A percentile compares a stretch with the other conserved stretches of the same genome.
phyloP scores from a whole-genome alignment of 2,888 invertebrate species.

The Dryocosmus kuriphilus region DNA sequence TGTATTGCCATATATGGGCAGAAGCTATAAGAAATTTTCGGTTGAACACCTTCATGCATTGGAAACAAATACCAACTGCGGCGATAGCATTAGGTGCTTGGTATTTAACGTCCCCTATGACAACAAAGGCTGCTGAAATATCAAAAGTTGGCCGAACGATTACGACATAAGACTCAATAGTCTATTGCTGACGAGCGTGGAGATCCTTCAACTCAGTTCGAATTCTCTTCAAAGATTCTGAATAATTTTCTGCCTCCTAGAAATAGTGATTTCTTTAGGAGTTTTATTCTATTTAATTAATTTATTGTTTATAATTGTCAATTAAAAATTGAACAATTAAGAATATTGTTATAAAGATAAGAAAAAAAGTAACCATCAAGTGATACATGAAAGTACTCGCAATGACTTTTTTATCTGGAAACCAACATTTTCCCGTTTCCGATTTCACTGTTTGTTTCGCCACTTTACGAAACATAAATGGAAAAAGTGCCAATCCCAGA shows the following conservation, averaged over 20 bases:
- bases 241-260: background rate
- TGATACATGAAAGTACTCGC: constrained; percentile 39
- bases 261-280: background rate
- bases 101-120: constrained; percentile 43
- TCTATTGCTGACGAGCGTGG: constrained; percentile 40
- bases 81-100: constrained; percentile 22
- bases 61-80: constrained; percentile 50
- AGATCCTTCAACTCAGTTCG: constrained; percentile 2
- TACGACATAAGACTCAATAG: constrained; percentile 43
- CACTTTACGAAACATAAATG: background rate
- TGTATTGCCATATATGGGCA: constrained; percentile 51
- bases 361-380: constrained; percentile 18
- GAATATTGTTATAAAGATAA: background rate
- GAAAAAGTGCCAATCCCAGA: background rate
- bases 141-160: constrained; percentile 40
- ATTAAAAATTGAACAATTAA: background rate
- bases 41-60: constrained; percentile 44
- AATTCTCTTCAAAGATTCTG: background rate
- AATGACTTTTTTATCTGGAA: constrained; percentile 41
- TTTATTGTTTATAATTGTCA: background rate
- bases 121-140: constrained; percentile 40
- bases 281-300: too few species aligned
- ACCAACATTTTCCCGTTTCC: constrained; percentile 37
- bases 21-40: constrained; percentile 40
- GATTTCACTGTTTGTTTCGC: constrained; percentile 40